A percentile compares a stretch with the other conserved stretches of the same genome.
Conservation (phyloP, 2,888 invertebrate species). For the Pegoplata infirma region DNA sequence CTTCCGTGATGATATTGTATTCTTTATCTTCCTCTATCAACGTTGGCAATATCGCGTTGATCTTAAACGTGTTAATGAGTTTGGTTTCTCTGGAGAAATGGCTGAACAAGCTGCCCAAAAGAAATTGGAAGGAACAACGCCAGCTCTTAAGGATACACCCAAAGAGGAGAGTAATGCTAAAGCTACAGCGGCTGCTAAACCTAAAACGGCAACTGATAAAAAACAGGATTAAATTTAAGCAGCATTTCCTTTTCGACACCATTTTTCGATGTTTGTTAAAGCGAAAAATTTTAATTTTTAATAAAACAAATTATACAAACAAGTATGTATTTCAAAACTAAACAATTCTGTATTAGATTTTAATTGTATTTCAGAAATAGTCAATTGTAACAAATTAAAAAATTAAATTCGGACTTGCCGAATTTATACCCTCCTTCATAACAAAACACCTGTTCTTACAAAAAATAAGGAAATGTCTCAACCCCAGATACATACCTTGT, state of each 20-base stretch:
- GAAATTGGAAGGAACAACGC: conserved; percentile 58
- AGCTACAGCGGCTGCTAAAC: conserved; percentile 54
- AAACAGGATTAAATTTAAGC: conserved; percentile 73
- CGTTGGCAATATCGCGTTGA: conserved; percentile 99
- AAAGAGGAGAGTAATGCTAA: conserved; percentile 12
- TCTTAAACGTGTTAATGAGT: conserved; percentile 96
- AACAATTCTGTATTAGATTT: too few relatives aligned
- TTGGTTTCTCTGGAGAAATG: conserved; percentile 98
- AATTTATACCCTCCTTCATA: too few relatives aligned
- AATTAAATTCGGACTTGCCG: too few relatives aligned
- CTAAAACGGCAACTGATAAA: conserved; percentile 74
- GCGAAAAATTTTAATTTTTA: too few relatives aligned
- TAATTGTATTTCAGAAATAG: too few relatives aligned
- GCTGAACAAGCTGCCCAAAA: conserved; percentile 70
- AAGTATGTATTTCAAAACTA: too few relatives aligned
- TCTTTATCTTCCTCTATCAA: conserved; percentile 99
- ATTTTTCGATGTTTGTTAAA: too few relatives aligned
- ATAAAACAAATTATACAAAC: too few relatives aligned
- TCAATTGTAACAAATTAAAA: too few relatives aligned
- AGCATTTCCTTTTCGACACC: conserved; percentile 38
- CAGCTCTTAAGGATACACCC: conserved; percentile 58
- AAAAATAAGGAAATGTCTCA: too few relatives aligned
- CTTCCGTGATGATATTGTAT: conserved; percentile 99
- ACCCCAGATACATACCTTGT: too few relatives aligned
- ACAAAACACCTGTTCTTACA: too few relatives aligned